Conservation (phyloP, 2,797 vertebrate genomes). For the Hypotaenidia okinawae region DNA sequence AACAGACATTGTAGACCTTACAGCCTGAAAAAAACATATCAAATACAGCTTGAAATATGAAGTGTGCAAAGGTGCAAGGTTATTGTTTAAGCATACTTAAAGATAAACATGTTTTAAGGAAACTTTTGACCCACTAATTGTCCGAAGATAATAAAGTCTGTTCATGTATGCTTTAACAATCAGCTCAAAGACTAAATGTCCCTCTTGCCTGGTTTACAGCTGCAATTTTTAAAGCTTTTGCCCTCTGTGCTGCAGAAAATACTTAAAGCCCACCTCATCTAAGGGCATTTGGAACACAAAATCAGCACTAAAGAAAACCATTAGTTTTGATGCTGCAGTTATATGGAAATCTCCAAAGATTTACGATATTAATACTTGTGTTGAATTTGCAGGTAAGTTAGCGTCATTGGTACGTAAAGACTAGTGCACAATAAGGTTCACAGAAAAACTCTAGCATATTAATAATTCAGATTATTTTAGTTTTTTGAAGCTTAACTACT, state of each 20-base stretch:
- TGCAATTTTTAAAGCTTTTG: background rate
- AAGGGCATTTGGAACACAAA: background rate
- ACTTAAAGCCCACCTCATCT: background rate
- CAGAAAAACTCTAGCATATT: background rate
- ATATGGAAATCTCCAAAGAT: background rate
- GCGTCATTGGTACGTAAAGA: background rate
- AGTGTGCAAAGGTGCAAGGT: background rate
- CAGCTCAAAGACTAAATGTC: background rate
- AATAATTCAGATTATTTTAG: background rate
- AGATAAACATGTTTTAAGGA: background rate
- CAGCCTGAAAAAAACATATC: background rate
- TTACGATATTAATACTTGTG: background rate
- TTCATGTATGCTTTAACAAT: background rate
- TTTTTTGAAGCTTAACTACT: background rate
- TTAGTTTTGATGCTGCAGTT: background rate
- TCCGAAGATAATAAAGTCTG: background rate
- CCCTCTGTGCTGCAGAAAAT: background rate
- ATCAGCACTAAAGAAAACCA: background rate
- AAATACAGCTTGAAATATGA: background rate
- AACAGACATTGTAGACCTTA: background rate
- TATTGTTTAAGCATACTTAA: background rate
- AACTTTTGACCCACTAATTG: background rate
- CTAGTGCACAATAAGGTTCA: background rate
- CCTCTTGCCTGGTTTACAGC: background rate
- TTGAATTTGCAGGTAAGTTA: background rate